Evolutionary conservation across 2,888 invertebrate genomes (phyloP).

Genomic region (Trissolcus japonicus): DNA sequence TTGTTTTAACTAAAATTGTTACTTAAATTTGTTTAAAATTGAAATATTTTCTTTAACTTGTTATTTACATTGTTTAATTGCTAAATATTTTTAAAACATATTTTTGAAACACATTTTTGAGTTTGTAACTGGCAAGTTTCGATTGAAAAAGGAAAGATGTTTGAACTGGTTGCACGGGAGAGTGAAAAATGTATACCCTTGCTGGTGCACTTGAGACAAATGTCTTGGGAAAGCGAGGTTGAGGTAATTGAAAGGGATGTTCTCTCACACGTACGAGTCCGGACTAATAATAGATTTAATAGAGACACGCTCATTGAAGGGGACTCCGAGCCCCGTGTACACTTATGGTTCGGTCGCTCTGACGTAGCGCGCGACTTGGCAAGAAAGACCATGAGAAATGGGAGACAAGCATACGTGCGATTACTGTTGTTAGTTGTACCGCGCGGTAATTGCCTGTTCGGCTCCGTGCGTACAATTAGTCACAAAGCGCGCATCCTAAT

Average conservation of each 20-base stretch:
- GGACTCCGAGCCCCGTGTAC: conserved; percentile 29
- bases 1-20: no score
- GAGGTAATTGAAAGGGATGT: conserved; percentile 74
- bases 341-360: conserved; percentile 54
- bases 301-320: conserved; percentile 76
- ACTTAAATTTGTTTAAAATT: no score
- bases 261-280: conserved; percentile 62
- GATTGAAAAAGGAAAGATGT: conserved; percentile 15
- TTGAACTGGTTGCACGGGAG: not conserved
- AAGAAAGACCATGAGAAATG: conserved; percentile 57
- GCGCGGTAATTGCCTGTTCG: conserved; percentile 55
- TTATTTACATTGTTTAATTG: no score
- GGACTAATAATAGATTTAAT: conserved; percentile 76
- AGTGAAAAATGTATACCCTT: conserved; percentile 21
- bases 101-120: no score
- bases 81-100: no score
- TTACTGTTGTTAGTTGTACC: conserved; percentile 53
- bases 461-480: conserved; percentile 47
- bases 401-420: conserved; percentile 56
- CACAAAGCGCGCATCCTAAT: conserved; percentile 52
- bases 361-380: conserved; percentile 36
- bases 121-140: no score
- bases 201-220: conserved; percentile 30
- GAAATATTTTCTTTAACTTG: no score
- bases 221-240: conserved; percentile 49